Conservation (phyloP, 2,113 vertebrate species). For the Colaptes auratus region DNA sequence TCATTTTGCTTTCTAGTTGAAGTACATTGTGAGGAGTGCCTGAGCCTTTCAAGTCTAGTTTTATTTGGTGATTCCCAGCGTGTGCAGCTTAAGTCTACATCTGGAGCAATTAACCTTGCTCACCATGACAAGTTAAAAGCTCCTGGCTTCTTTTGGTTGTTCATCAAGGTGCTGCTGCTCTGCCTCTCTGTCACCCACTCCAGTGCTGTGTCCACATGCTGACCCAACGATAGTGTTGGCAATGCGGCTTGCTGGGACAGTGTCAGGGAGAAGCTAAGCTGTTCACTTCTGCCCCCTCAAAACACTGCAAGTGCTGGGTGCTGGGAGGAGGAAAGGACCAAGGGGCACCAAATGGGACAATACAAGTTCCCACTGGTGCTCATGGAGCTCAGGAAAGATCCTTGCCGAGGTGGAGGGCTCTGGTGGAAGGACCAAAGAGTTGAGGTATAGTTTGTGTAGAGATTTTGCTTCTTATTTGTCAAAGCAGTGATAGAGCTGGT, state of each 20-base stretch:
- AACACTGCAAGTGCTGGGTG: rapidly evolving
- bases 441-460: background rate
- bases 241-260: rapidly evolving
- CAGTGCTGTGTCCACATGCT: background rate
- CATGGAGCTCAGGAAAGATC: background rate
- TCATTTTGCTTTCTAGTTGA: background rate
- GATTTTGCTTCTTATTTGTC: background rate
- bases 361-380: background rate
- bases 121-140: background rate
- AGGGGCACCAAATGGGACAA: background rate
- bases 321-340: background rate
- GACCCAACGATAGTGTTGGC: background rate
- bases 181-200: background rate
- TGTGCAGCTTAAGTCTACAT: background rate
- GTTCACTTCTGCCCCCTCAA: background rate
- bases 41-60: background rate
- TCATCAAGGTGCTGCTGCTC: background rate
- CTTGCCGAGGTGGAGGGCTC: background rate
- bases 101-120: background rate
- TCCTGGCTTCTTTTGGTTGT: background rate
- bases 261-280: background rate
- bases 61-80: background rate
- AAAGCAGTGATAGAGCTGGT: background rate
- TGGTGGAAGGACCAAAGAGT: too few species aligned
- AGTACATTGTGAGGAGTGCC: background rate